Base-by-base conservation (phyloP, 2,797 vertebrate species). In the Euphonia xanthogaster region DNA sequence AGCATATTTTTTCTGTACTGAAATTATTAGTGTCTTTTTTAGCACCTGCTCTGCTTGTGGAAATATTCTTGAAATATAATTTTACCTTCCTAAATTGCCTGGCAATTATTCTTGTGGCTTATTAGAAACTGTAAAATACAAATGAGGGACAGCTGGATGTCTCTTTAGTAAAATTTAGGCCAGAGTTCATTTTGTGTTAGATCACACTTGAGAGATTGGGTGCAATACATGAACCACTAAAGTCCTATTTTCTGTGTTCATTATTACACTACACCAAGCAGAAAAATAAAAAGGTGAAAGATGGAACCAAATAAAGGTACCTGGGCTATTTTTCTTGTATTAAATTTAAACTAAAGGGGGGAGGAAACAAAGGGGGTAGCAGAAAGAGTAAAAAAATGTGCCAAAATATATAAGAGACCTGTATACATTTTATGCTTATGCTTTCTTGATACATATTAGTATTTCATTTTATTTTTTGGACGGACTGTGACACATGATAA, bases 321-420 rank as follows among this genome's bases (percentile, higher is more conserved):
- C 42, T 42, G 44, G 35, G 44, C 40, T 50, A 57, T 84, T 84
- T 65, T 65, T 65, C 25, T 65, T 74, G 14, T 30, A 7, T 48
- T 65, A 65, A 48, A 65, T 74, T 74, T 65, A 37, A 65, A n/a
- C 14, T 35, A 27, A 65, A 35, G 19, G 13, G 17, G 9, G 13
- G 4, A 18, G 27, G 22, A 3, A 55, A 31, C 11, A 58, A 58
- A 58, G 5, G 2, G 10, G 23, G 19, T 27, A 19, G 19, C 31
- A 58, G 28, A 48, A 48, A 25, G 9, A n/a, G 37, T 23, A 2
- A 58, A 67, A 73, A 74, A 51, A 11, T 0, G 0, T 44, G 19
- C n/a, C 37, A 57, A 50, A 84, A 37, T n/a, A 11, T 20, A 44
- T 60, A 51, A 16, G 23, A 75, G 66, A 85, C 15, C 28, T 60